A percentile compares a stretch with the other conserved stretches of the same genome.
Conservation (phyloP, 1,140 invertebrate species). For the Zaprionus gabonicus region DNA sequence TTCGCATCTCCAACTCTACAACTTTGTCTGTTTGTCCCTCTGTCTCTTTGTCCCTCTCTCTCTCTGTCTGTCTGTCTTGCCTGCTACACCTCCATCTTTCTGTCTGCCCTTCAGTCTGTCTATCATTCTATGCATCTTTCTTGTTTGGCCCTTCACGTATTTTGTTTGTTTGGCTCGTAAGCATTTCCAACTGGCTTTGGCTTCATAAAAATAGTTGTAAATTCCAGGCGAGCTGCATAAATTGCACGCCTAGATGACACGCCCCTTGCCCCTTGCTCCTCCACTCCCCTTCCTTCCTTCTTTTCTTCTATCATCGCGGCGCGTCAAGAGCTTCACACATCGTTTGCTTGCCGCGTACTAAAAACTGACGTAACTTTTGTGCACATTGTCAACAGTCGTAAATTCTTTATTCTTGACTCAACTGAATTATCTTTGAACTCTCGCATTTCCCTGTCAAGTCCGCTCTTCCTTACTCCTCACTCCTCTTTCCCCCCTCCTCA, state of each 20-base stretch:
- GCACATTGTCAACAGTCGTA: conserved; percentile 77
- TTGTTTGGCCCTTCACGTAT: conserved; percentile 15
- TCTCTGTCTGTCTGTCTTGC: not conserved
- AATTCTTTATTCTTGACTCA: conserved; percentile 50
- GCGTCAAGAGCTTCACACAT: conserved; percentile 70
- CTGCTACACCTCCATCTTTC: not conserved
- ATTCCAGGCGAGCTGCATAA: conserved; percentile 72
- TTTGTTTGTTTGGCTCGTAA: conserved; percentile 55
- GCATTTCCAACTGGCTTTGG: conserved; percentile 62
- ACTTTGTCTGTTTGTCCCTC: not conserved
- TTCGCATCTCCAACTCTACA: conserved; percentile 8
- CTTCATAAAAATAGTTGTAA: conserved; percentile 82
- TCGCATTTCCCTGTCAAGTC: conserved; percentile 19
- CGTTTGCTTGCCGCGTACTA: conserved; percentile 60
- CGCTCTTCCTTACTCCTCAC: not conserved
- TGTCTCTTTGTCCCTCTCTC: too few relatives aligned
- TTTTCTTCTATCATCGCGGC: not conserved
- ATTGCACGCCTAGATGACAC: conserved; percentile 47
- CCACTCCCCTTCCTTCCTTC: not conserved
- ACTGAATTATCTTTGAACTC: conserved; percentile 65
- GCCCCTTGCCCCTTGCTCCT: not conserved
- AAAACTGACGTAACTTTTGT: conserved; percentile 75
- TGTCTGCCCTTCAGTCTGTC: conserved; percentile 6
- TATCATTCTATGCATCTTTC: not conserved
- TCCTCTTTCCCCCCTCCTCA: not conserved